Base-by-base conservation (phyloP, 2,797 vertebrate species). In the Intellagama lesueurii region DNA sequence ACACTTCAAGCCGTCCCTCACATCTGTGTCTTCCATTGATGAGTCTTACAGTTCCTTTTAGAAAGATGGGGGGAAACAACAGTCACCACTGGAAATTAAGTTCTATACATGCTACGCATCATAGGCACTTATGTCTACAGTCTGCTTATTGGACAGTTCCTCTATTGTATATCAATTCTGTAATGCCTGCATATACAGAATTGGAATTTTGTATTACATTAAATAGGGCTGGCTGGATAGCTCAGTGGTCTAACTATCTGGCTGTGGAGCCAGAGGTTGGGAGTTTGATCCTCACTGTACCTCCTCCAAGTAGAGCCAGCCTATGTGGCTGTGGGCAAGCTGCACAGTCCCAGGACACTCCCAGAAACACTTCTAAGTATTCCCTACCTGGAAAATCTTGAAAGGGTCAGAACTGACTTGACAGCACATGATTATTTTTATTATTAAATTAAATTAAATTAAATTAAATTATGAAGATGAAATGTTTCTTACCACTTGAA, bases 1-100 rank as follows among this genome's bases (percentile, higher is more conserved):
- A 44, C 32, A 96, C 0, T 90, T 96, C 94, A 0, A 96, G 64
- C 0, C 95, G 94, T 11, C 96, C 95, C 47, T 95, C 93, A 0
- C 95, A 96, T 2, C 60, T 86, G 88, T 95, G 89, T 87, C 72
- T 83, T 64, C 95, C 96, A 0, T 94, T 93, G 81, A 93, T 91
- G 56, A 96, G 92, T 1, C 22, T 66, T 11, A 95, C 0, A 0
- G 0, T 0, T 4, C 40, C 72, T 68, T 49, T 77, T 52, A 30
- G 30, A 77, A 66, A 83, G 44, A 76, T 3, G 49, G 16, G 44
- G n/a, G 68, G 30, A 76, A 80, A 32, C 24, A 70, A 1, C 52
- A 4, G 3, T 87, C 80, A n/a, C 66, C 14, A 87, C 14, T 35
- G 6, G 19, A 70, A 52, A 49, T 9, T 40, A 83, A 84, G 11